Conservation (phyloP, 1,140 invertebrate species). For the Delia radicum region DNA sequence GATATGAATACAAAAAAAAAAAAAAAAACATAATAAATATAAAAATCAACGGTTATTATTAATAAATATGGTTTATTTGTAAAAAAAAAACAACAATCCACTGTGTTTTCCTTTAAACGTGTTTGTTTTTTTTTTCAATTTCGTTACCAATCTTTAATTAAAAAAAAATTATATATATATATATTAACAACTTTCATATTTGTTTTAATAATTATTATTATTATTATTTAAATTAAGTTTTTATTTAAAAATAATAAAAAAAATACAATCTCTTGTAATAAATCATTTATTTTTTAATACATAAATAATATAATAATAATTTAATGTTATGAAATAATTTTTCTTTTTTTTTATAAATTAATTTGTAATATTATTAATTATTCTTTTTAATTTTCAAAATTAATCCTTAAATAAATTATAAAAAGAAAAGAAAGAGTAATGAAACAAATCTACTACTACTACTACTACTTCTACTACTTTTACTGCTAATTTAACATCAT, state of each 20-base stretch:
- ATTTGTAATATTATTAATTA: too few species aligned
- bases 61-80: conserved; percentile 5
- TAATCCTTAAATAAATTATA: too few species aligned
- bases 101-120: not conserved
- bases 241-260: not conserved
- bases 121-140: not conserved
- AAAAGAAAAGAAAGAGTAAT: not conserved
- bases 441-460: not conserved
- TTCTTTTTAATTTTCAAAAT: too few species aligned
- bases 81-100: not conserved
- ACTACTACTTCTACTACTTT: not conserved
- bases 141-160: not conserved
- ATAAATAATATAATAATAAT: too few species aligned
- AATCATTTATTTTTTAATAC: not conserved
- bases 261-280: not conserved
- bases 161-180: not conserved
- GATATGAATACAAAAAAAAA: not conserved
- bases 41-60: not conserved
- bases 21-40: not conserved
- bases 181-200: not conserved
- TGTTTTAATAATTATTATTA: not conserved
- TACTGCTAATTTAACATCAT: not conserved
- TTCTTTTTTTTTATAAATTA: too few species aligned
- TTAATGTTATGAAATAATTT: too few species aligned
- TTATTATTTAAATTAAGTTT: not conserved